Percentiles rank a stretch among this genome's conserved stretches.
These are phyloP conservation scores for Platalea minor DNA, from an alignment of 2,797 vertebrate species.

Conservation along the genomic window DNA sequence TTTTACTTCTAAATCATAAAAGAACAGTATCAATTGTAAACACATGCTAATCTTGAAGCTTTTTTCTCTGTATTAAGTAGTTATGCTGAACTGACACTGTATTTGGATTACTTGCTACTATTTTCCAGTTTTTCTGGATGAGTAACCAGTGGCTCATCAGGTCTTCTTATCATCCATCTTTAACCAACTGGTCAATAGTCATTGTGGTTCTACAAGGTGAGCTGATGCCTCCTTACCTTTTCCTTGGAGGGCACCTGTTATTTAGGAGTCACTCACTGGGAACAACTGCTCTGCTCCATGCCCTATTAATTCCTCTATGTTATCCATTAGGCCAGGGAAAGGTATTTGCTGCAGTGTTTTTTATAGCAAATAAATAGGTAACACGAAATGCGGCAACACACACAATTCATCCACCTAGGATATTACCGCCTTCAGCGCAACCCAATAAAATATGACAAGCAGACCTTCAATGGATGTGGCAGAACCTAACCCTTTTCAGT, in stretches of 20 bases:
- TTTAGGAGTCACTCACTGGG: not conserved
- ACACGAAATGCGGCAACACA: not conserved
- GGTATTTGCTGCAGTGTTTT: not conserved
- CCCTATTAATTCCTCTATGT: not conserved
- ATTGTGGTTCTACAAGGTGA: not conserved
- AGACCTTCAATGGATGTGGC: not conserved
- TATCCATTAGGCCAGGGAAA: not conserved
- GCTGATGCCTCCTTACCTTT: not conserved
- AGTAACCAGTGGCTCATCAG: not conserved
- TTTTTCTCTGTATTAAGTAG: not conserved
- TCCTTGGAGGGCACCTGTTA: not conserved
- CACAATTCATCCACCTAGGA: not conserved
- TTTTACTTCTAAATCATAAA: not conserved
- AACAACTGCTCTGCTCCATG: not conserved
- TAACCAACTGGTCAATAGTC: not conserved
- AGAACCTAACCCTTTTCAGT: not conserved
- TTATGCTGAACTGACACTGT: not conserved
- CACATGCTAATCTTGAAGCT: not conserved
- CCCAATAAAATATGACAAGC: not conserved
- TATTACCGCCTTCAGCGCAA: not conserved
- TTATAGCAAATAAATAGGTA: not conserved
- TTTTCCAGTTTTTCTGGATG: not conserved
- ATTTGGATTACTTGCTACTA: not conserved
- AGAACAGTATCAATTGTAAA: not conserved
- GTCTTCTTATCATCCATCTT: not conserved